Evolutionary conservation across 2,888 invertebrate genomes (phyloP).

Genomic region (Drosophila aldrichi): DNA sequence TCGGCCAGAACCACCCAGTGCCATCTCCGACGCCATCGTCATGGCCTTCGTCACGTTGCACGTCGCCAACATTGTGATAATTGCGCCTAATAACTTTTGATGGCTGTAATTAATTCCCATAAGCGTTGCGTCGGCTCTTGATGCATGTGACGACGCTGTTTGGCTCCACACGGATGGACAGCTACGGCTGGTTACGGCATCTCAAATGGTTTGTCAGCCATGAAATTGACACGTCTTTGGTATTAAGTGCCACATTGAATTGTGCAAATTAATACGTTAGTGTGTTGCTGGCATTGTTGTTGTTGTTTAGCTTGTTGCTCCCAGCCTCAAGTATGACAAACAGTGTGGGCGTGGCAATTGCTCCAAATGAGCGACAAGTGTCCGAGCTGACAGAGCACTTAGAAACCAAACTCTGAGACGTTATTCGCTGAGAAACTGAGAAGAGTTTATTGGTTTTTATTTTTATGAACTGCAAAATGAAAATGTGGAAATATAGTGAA

Average conservation of each 20-base stretch:
- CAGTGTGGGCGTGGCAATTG: constrained; percentile 15
- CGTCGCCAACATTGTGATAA: constrained; percentile 74
- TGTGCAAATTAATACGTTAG: constrained; percentile 72
- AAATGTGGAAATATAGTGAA: not conserved
- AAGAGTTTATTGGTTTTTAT: not conserved
- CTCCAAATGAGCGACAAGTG: constrained; percentile 14
- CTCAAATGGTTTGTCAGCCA: constrained; percentile 73
- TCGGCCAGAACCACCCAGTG: constrained; percentile 6
- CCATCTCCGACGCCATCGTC: constrained; percentile 9
- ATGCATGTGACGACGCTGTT: constrained; percentile 41
- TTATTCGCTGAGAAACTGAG: not conserved
- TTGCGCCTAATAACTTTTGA: constrained; percentile 81
- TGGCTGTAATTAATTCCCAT: constrained; percentile 79
- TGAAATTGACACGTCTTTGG: constrained; percentile 80
- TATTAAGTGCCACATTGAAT: constrained; percentile 80
- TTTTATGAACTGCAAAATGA: not conserved
- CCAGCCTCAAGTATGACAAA: constrained; percentile 12
- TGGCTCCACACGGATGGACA: not conserved
- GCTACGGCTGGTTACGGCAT: constrained; percentile 17
- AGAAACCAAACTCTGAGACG: not conserved
- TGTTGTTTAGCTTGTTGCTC: constrained; percentile 9
- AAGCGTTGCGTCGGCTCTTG: constrained; percentile 48
- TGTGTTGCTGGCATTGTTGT: constrained; percentile 34
- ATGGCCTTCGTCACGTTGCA: constrained; percentile 27
- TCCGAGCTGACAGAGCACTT: not conserved